These are phyloP conservation scores for Stomorhina lunata DNA, from an alignment of 2,888 invertebrate genomes.

Conservation along the genomic window DNA sequence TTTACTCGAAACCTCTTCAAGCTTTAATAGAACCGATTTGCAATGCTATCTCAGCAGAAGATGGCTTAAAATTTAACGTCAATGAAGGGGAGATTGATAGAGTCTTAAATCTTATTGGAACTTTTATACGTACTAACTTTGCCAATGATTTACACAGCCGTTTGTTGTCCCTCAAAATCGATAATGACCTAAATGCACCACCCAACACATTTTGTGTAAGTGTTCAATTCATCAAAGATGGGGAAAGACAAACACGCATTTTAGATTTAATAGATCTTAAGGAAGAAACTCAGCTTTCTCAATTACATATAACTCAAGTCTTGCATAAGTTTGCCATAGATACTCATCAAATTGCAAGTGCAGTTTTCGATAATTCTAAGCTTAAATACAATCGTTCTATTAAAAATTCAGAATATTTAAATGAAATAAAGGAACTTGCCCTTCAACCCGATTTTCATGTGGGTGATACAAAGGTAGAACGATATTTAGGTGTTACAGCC, in stretches of 20 bases:
- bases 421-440: slow-evolving; percentile 21
- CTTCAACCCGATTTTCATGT: slow-evolving; percentile 16
- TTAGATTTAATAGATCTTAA: slow-evolving; percentile 33
- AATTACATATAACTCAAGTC: slow-evolving; percentile 36
- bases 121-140: background rate
- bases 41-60: background rate
- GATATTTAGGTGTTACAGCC: slow-evolving; percentile 22
- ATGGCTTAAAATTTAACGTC: background rate
- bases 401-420: slow-evolving; percentile 30
- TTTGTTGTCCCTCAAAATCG: slow-evolving; percentile 35
- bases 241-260: background rate
- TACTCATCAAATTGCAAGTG: slow-evolving; percentile 42
- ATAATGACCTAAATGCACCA: slow-evolving; percentile 19
- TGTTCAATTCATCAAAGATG: slow-evolving; percentile 22
- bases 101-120: background rate
- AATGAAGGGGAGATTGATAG: background rate
- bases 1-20: slow-evolving; percentile 15
- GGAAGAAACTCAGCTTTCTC: background rate
- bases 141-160: slow-evolving; percentile 31
- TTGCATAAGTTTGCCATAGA: slow-evolving; percentile 52
- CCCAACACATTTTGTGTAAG: slow-evolving; percentile 1
- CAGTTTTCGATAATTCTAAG: slow-evolving; percentile 37
- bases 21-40: background rate
- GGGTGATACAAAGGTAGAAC: slow-evolving; percentile 25
- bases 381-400: background rate